These are phyloP conservation scores for Epistrophella euchroma DNA, from an alignment of 2,888 invertebrate species.

Conservation along the genomic window DNA sequence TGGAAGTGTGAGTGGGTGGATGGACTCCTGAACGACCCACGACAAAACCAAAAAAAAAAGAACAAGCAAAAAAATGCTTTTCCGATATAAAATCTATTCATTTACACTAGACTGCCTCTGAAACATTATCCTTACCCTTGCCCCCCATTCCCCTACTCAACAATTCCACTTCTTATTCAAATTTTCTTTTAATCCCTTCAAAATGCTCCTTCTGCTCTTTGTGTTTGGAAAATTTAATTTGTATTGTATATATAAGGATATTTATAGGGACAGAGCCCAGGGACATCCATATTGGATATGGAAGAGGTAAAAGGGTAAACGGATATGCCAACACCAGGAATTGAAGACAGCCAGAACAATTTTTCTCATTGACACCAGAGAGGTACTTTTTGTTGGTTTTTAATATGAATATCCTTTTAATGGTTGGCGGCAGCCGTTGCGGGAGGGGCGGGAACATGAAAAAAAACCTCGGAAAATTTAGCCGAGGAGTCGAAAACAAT, in stretches of 20 bases:
- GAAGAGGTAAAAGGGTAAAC: background rate
- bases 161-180: background rate
- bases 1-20: background rate
- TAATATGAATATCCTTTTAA: constrained; percentile 47
- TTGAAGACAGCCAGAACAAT: constrained; percentile 13
- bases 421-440: background rate
- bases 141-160: background rate
- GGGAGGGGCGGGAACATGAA: background rate
- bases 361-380: constrained; percentile 65
- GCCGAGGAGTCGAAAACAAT: constrained; percentile 63
- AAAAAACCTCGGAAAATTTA: constrained; percentile 19
- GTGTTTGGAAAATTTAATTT: constrained; percentile 65
- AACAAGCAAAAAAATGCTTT: background rate
- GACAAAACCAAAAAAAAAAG: background rate
- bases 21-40: background rate
- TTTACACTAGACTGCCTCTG: constrained; percentile 30
- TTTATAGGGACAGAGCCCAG: constrained; percentile 12
- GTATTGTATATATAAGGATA: constrained; percentile 41
- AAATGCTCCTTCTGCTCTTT: constrained; percentile 16
- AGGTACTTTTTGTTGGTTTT: background rate
- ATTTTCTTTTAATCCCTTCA: constrained; percentile 29
- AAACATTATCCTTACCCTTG: background rate
- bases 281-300: constrained; percentile 22
- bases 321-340: constrained; percentile 22
- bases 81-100: constrained; percentile 32